Conservation (phyloP, 2,888 invertebrate species). For the Limnephilus auricula region DNA sequence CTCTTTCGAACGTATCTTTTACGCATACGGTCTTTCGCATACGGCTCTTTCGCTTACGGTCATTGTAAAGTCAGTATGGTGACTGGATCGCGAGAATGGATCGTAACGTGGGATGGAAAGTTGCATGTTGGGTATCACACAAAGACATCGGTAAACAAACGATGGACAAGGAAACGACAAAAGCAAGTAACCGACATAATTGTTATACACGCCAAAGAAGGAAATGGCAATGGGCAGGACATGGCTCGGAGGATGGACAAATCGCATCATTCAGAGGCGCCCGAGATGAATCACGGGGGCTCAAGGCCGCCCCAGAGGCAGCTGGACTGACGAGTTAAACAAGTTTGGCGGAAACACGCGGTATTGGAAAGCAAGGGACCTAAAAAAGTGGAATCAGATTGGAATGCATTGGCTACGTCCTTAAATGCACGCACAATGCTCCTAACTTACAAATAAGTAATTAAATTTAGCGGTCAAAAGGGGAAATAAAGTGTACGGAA, state of each 20-base stretch:
- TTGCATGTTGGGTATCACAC: neutral
- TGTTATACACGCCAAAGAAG: neutral
- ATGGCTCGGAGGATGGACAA: neutral
- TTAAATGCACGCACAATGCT: no score
- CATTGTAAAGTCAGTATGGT: no score
- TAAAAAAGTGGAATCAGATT: neutral
- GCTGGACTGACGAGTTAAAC: neutral
- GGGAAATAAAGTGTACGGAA: no score
- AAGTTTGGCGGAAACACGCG: neutral
- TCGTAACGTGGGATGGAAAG: neutral
- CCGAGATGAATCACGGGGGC: neutral
- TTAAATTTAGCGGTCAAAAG: no score
- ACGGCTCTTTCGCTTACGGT: no score
- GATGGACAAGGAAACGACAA: neutral
- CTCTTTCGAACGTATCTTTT: no score
- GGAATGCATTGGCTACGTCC: no score
- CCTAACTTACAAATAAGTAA: no score
- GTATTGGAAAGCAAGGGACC: neutral
- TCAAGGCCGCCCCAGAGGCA: neutral
- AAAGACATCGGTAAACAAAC: neutral
- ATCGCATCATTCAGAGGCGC: neutral
- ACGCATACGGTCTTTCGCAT: no score
- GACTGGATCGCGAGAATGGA: no score
- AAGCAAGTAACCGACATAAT: neutral
- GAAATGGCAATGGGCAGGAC: neutral